phyloP scores from a whole-genome alignment of 2,888 invertebrate genomes.

The Heliothis peltigera region DNA sequence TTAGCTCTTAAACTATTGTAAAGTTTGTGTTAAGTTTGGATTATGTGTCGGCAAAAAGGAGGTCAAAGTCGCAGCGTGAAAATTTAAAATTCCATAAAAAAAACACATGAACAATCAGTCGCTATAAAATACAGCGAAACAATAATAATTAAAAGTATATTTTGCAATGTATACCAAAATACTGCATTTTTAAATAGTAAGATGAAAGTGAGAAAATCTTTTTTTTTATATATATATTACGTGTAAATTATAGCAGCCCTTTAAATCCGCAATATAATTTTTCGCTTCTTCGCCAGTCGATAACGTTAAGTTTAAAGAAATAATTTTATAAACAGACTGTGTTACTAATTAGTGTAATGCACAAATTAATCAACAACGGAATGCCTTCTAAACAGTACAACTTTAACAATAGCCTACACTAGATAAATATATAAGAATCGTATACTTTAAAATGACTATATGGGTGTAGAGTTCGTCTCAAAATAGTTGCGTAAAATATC shows the following conservation, averaged over 20 bases:
- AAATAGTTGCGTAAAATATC: slow-evolving; percentile 48
- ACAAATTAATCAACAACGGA: slow-evolving; percentile 85
- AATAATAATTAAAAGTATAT: slow-evolving; percentile 71
- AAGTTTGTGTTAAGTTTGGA: slow-evolving; percentile 84
- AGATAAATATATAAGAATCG: slow-evolving; percentile 79
- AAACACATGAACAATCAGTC: slow-evolving; percentile 41
- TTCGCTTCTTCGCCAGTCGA: slow-evolving; percentile 83
- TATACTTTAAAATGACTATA: slow-evolving; percentile 74
- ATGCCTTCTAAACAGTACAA: slow-evolving; percentile 90
- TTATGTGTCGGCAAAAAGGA: slow-evolving; percentile 85
- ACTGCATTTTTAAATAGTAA: slow-evolving; percentile 89
- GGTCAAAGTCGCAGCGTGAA: slow-evolving; percentile 67
- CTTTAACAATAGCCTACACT: slow-evolving; percentile 87
- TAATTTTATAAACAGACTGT: slow-evolving; percentile 82
- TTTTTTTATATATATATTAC: slow-evolving; percentile 64
- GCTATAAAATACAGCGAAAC: slow-evolving; percentile 78
- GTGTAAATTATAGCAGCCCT: slow-evolving; percentile 69
- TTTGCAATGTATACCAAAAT: slow-evolving; percentile 90
- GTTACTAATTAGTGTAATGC: slow-evolving; percentile 86
- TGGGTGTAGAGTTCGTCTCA: slow-evolving; percentile 52
- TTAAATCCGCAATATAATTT: slow-evolving; percentile 73
- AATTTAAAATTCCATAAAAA: slow-evolving; percentile 59
- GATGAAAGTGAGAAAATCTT: slow-evolving; percentile 84
- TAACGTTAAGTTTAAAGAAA: slow-evolving; percentile 79
- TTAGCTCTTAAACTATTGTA: slow-evolving; percentile 75